Evolutionary conservation across 2,113 vertebrate species (phyloP).

Genomic region (Lota lota): DNA sequence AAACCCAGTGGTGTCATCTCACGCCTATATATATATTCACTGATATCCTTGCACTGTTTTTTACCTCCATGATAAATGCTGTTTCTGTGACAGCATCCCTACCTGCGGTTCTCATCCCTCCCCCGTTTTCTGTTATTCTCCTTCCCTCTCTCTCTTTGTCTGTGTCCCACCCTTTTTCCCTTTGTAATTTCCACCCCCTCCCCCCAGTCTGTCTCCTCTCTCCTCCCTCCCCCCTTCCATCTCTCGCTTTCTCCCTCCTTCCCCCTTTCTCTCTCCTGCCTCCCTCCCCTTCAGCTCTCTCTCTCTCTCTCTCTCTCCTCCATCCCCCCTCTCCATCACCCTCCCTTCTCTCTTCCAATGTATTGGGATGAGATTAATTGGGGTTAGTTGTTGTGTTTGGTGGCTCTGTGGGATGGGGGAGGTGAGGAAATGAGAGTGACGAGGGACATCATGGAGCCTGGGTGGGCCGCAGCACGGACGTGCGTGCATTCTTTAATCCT

Average conservation of each 20-base stretch:
- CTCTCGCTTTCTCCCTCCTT: too few relatives aligned
- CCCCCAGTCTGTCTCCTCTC: too few relatives aligned
- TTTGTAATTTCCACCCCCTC: too few relatives aligned
- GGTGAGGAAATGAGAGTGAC: not conserved
- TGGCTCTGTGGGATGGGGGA: conserved; percentile 7
- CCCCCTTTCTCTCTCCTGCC: too few relatives aligned
- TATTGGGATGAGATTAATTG: not conserved
- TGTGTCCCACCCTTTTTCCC: too few relatives aligned
- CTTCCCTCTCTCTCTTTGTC: too few relatives aligned
- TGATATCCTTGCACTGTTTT: not conserved
- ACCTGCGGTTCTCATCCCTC: not conserved
- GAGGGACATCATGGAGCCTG: conserved; percentile 41
- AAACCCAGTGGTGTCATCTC: not conserved
- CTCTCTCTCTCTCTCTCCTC: too few relatives aligned
- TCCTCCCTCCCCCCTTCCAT: too few relatives aligned
- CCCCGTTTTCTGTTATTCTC: too few relatives aligned
- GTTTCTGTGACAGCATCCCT: not conserved
- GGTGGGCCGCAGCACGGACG: conserved; percentile 51
- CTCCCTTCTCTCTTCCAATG: too few relatives aligned
- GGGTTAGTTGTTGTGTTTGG: not conserved
- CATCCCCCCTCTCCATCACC: too few relatives aligned
- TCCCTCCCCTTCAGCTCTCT: too few relatives aligned
- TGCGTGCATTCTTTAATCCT: conserved; percentile 63
- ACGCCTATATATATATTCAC: not conserved
- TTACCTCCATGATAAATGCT: not conserved